Evolutionary conservation across 2,888 invertebrate genomes (phyloP), one percentile per base, ranked within the genome.

Genomic region (Exephanes ischioxanthus): DNA sequence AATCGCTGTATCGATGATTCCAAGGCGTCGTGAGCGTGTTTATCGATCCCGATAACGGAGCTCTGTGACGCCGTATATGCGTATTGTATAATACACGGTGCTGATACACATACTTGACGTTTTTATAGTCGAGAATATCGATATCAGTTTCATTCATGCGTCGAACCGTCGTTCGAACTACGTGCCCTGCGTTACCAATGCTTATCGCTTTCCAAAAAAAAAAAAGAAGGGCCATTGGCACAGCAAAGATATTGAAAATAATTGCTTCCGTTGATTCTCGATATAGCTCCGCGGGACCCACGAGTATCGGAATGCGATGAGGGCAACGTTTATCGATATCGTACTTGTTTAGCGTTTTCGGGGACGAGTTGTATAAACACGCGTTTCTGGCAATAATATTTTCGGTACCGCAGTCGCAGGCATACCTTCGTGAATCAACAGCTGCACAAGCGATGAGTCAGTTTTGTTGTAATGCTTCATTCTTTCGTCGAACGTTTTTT

Each of bases 141-240:
- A 71, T 84, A 80, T 81, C 81, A 78, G 73, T 81, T 81, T 75
- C 84, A 81, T 85, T 85, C 81, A 85, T 85, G 72, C 80, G 51
- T 78, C 68, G 66, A 48, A 41, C 19, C 55, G 63, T 66, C 53
- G 30, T 11, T 45, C 26, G 37, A 61, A 75, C 14, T 30, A 81
- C 51, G 37, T 30, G 30, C 45, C 16, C 66, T 33, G 48, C 45
- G 58, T 80, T 55, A 70, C 45, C n/a, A 68, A 78, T 41, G 61
- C 63, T 78, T 81, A 78, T 84, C 73, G 19, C n/a, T 41, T 72
- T 37, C 22, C 22, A 26, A 14, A 41, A 51, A 71, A 70, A 76
- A 45, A 41, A 14, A 41, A 9, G 30, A 33, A 26, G 51, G n/a
- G 30, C 51, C 26, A 14, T 26, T 30, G 33, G 7, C 5, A 6